Base-by-base conservation (phyloP, 1,140 invertebrate species). In the Whitmania pigra region DNA sequence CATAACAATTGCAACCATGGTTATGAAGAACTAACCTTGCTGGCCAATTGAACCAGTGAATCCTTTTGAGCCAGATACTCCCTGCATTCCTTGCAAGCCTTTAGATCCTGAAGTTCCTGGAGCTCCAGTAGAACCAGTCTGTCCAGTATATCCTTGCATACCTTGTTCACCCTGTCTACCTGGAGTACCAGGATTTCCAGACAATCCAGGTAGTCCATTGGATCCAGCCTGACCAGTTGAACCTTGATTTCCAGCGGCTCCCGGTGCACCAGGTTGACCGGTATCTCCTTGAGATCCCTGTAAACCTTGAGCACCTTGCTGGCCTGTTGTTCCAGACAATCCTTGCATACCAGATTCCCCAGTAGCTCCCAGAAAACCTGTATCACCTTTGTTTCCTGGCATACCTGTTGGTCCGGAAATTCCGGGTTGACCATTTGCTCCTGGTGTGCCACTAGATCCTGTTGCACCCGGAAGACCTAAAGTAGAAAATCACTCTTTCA, bases 341-440 rank as follows among this genome's bases (percentile, higher is more conserved):
- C 73, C 73, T 57, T 31, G 20, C 54, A 31, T 31, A 17, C 72
- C 72, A 36, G 22, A 31, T 27, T 36, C 31, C 40, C 67, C 67
- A 31, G 29, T 67, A 17, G 66, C 18, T 22, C 72, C 72, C 31
- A 22, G 6, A n/a, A 27, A 20, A 13, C 72, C 72, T n/a, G 29
- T 49, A 22, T 54, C 22, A 15, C 72, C 71, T 31, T 20, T 22
- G 13, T n/a, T 67, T n/a, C 72, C 72, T 69, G 7, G n/a, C 17
- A 20, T n/a, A 13, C 72, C 72, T 49, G 43, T 25, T 17, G 18
- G 43, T 15, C 72, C 72, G 4, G 55, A 3, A 57, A 53, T 27
- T 71, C 70, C 70, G 11, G 70, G 29, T 53, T 57, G 54, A 60
- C 70, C 70, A 71, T 4, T 71, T 31, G 55, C 22, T 36, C 70